Evolutionary conservation across 2,888 invertebrate species (phyloP).

Genomic region (Ptycholaimellus sp.): DNA sequence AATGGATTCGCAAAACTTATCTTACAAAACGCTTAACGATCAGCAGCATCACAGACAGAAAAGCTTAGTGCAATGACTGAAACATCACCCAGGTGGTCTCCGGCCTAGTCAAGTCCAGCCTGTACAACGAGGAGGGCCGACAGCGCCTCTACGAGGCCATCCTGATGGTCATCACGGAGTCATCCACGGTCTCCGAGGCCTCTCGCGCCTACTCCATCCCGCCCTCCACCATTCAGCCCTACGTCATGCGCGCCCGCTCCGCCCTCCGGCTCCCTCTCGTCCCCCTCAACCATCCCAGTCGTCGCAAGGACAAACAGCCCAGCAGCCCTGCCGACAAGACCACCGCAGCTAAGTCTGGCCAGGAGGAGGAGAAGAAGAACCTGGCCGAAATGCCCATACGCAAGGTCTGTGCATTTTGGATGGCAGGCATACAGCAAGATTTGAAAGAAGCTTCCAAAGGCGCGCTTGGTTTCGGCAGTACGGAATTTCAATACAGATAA

Average conservation of each 20-base stretch:
- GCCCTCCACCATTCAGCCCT: conserved; percentile 5
- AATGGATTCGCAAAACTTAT: no score
- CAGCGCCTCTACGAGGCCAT: conserved; percentile 4
- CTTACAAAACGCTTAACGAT: no score
- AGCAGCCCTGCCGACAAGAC: background rate
- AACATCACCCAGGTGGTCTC: background rate
- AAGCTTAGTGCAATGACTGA: no score
- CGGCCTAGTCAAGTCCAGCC: conserved; percentile 2
- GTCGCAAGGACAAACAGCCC: no score
- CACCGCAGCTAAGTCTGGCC: background rate
- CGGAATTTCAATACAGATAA: no score
- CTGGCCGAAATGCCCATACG: no score
- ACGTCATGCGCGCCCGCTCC: conserved; percentile 1
- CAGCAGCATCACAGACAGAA: no score
- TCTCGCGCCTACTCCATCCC: conserved; percentile 3
- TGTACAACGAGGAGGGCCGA: background rate
- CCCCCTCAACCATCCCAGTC: background rate
- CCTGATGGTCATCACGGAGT: conserved; percentile 4
- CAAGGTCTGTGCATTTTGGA: no score
- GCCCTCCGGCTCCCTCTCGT: conserved; percentile 1
- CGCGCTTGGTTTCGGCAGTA: no score
- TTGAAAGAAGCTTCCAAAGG: no score
- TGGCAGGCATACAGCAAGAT: no score
- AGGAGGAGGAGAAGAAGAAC: no score
- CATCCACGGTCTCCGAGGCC: conserved; percentile 2